Conservation (phyloP, 2,888 invertebrate species). For the Oscheius onirici region DNA sequence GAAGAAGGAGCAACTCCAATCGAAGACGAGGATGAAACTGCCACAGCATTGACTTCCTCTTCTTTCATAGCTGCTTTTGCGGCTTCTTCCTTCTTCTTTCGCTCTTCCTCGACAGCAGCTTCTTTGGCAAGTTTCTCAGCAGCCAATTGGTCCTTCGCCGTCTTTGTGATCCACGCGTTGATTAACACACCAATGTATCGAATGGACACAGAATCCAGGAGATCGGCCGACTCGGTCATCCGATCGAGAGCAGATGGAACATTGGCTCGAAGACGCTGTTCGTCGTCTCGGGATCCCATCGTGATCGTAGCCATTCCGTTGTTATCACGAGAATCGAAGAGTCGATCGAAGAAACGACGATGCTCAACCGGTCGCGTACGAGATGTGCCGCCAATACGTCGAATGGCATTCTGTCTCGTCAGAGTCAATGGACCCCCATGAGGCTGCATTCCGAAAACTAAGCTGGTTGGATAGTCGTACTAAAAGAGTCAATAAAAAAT, state of each 20-base stretch:
- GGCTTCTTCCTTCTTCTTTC: constrained; percentile 35
- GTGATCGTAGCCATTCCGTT: not conserved
- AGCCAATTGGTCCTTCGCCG: constrained; percentile 12
- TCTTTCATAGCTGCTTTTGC: not conserved
- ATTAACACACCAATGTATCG: constrained; percentile 46
- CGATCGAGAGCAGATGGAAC: constrained; percentile 52
- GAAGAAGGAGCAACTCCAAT: constrained; percentile 24
- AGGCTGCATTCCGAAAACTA: constrained; percentile 8
- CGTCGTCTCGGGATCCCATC: not conserved
- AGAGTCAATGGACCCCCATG: constrained; percentile 10
- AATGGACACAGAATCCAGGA: constrained; percentile 51
- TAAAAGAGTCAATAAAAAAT: not conserved
- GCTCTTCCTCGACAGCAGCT: constrained; percentile 8
- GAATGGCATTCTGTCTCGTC: constrained; percentile 35
- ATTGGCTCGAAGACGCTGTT: constrained; percentile 35
- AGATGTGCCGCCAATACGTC: constrained; percentile 24
- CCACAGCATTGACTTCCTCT: not conserved
- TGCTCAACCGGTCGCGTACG: constrained; percentile 4
- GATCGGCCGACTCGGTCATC: constrained; percentile 38
- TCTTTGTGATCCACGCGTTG: constrained; percentile 35
- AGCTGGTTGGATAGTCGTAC: constrained; percentile 9
- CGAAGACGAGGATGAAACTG: not conserved
- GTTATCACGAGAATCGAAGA: constrained; percentile 15
- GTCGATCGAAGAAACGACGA: constrained; percentile 25
- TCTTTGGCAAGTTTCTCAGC: constrained; percentile 23